phyloP scores from a whole-genome alignment of 2,888 invertebrate genomes.

The Drosophila sordidula region DNA sequence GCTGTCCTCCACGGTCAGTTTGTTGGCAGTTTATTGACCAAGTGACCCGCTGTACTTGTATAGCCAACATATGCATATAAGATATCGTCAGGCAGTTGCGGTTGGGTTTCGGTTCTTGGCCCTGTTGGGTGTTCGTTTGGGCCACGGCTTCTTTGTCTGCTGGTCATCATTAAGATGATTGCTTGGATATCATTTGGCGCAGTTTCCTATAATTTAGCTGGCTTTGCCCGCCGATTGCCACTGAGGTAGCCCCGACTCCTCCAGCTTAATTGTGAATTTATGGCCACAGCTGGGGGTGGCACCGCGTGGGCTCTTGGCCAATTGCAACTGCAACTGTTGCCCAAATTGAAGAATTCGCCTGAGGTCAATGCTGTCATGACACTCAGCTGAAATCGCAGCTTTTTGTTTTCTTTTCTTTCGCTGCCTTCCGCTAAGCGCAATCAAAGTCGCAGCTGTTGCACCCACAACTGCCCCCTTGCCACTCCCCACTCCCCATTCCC shows the following conservation, averaged over 20 bases:
- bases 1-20: too few species aligned
- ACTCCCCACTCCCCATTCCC: not conserved
- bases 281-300: constrained; percentile 17
- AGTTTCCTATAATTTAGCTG: constrained; percentile 45
- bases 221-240: constrained; percentile 20
- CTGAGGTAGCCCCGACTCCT: constrained; percentile 24
- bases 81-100: not conserved
- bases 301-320: constrained; percentile 21
- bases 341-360: constrained; percentile 52
- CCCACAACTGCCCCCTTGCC: constrained; percentile 38
- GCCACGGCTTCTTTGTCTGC: constrained; percentile 4
- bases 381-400: constrained; percentile 47
- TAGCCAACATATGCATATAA: not conserved
- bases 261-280: constrained; percentile 44
- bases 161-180: constrained; percentile 56
- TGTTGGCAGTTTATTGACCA: constrained; percentile 19
- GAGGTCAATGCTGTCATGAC: constrained; percentile 74
- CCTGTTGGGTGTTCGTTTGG: not conserved
- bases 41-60: constrained; percentile 20
- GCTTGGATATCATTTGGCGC: constrained; percentile 45
- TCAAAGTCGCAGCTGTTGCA: constrained; percentile 60
- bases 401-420: constrained; percentile 10
- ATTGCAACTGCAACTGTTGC: constrained; percentile 51
- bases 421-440: constrained; percentile 28
- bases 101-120: not conserved